Evolutionary conservation across 1,140 invertebrate species (phyloP), one percentile per base, ranked within the genome.

Genomic region (Lordiphosa stackelbergi): DNA sequence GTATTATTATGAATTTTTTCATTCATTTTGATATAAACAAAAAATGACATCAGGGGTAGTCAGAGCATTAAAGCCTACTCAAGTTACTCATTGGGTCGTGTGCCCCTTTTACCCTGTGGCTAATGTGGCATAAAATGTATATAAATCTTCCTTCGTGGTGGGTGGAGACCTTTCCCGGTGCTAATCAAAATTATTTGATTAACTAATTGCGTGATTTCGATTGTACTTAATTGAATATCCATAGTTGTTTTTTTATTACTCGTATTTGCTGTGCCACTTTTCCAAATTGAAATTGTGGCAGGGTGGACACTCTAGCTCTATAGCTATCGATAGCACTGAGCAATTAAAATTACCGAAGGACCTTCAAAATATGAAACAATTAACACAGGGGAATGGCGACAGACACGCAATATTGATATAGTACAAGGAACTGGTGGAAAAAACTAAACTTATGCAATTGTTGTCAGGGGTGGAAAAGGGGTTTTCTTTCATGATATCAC

Each of bases 181-280:
- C 49, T 58, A 81, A 81, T 81, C 75, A 81, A 81, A 81, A 81
- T 81, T 83, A 83, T 83, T 83, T 83, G 77, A 83, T 83, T 83
- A 83, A 83, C 77, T 83, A 83, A 83, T 83, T 83, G 77, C 77
- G 77, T 83, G 77, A 83, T 83, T 83, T 83, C 78, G 73, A 83
- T 83, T 73, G 77, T 56, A 60, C 77, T 66, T 83, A 83, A 83
- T 83, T 83, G 77, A 83, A 83, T 83, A 83, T 83, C 77, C 69
- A 83, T 83, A 63, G 63, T 51, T 51, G 19, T 35, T 45, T 28
- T 77, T 64, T 54, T 70, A 75, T 57, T 64, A 60, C 28, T 41
- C 19, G 36, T 63, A 69, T 73, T 66, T 57, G 61, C 54, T 62
- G 64, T 60, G 65, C 60, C 77, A 83, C 77, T 83, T 83, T 83